Evolutionary conservation across 1,140 invertebrate genomes (phyloP).

Genomic region (Zophobas atratus): DNA sequence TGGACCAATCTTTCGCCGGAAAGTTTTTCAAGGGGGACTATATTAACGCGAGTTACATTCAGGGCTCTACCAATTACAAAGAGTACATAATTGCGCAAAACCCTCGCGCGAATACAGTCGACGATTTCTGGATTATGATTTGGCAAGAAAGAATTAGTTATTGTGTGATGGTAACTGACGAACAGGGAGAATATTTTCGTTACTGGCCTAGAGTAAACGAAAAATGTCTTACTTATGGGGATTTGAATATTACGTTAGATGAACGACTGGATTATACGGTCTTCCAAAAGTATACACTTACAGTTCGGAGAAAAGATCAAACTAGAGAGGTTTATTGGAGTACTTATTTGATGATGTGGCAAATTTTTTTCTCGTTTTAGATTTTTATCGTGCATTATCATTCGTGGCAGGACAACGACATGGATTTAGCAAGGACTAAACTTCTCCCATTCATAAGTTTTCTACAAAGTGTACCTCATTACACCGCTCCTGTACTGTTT

Average conservation of each 20-base stretch:
- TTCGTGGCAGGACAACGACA: background rate
- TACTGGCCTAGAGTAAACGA: background rate
- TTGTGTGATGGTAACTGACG: constrained; percentile 82
- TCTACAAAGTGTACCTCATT: background rate
- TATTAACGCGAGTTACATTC: background rate
- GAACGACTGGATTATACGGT: background rate
- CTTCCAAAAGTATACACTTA: background rate
- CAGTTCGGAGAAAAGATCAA: background rate
- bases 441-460: background rate
- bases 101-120: constrained; percentile 79
- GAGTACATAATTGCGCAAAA: constrained; percentile 87
- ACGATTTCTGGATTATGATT: constrained; percentile 87
- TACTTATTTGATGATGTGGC: background rate
- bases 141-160: constrained; percentile 79
- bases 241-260: background rate
- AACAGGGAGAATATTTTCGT: background rate
- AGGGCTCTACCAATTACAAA: constrained; percentile 77
- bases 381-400: background rate
- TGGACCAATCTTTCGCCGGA: too few relatives aligned
- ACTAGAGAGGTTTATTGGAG: background rate
- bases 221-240: background rate
- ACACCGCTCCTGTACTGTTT: background rate
- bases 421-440: background rate
- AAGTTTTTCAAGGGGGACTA: background rate
- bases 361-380: background rate